Conservation (phyloP, 2,888 invertebrate genomes). For the Campoletis raptor region DNA sequence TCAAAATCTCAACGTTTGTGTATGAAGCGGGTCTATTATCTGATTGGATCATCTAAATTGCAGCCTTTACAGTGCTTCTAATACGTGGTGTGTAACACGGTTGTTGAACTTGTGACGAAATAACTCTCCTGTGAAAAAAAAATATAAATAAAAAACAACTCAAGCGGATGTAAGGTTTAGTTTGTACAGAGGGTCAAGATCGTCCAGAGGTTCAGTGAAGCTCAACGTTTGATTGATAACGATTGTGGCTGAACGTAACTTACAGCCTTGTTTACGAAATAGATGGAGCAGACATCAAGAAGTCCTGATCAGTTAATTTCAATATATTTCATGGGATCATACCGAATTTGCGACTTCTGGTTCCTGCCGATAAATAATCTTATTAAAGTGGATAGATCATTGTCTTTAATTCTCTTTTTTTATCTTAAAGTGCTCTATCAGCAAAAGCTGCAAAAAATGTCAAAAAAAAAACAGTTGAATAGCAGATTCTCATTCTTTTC, state of each 20-base stretch:
- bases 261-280: not conserved
- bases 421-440: no score
- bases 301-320: not conserved
- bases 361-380: not conserved
- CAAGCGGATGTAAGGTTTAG: slow-evolving; percentile 10
- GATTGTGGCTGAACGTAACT: not conserved
- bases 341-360: not conserved
- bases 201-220: not conserved
- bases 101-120: slow-evolving; percentile 22
- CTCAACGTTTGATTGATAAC: not conserved
- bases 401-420: no score
- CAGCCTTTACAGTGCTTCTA: not conserved
- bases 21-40: not conserved
- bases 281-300: not conserved
- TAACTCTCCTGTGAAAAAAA: not conserved
- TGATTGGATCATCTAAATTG: not conserved
- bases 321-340: not conserved
- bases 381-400: not conserved
- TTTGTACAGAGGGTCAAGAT: slow-evolving; percentile 19
- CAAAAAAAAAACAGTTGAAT: no score
- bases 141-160: not conserved
- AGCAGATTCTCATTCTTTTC: no score
- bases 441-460: no score
- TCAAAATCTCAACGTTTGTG: not conserved
- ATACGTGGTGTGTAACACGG: not conserved